A percentile compares a stretch with the other conserved stretches of the same genome.
phyloP scores from a whole-genome alignment of 2,113 vertebrate species.

The Odocoileus hemionus region DNA sequence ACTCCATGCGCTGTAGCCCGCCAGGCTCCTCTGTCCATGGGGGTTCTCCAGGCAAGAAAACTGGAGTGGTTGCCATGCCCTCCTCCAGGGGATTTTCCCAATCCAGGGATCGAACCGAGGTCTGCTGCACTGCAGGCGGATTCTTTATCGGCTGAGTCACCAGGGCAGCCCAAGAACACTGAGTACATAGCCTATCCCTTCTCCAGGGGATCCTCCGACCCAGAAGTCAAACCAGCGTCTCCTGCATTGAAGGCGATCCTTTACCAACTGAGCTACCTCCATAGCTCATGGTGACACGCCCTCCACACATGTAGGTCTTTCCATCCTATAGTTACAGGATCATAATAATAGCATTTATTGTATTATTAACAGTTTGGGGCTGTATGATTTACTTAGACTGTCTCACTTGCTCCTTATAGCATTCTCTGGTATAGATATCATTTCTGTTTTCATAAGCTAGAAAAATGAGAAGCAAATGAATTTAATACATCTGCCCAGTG shows the following conservation, averaged over 20 bases:
- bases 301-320: background rate
- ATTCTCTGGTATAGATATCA: background rate
- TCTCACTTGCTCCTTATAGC: background rate
- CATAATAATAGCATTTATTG: background rate
- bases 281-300: too few species aligned
- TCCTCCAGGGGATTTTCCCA: background rate
- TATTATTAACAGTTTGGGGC: background rate
- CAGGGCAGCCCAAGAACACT: background rate
- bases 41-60: background rate
- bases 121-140: background rate
- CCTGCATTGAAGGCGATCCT: background rate
- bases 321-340: background rate
- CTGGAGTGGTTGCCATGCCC: background rate
- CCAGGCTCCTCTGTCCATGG: background rate
- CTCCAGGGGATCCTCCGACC: background rate
- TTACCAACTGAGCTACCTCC: background rate
- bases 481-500: background rate
- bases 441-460: background rate
- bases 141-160: background rate
- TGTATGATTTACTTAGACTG: background rate
- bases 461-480: background rate
- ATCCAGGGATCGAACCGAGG: background rate
- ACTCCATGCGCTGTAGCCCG: rapidly evolving
- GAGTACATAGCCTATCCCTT: background rate
- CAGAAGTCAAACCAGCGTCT: background rate